Conservation (phyloP, 2,888 invertebrate genomes). For the Ceramica pisi region DNA sequence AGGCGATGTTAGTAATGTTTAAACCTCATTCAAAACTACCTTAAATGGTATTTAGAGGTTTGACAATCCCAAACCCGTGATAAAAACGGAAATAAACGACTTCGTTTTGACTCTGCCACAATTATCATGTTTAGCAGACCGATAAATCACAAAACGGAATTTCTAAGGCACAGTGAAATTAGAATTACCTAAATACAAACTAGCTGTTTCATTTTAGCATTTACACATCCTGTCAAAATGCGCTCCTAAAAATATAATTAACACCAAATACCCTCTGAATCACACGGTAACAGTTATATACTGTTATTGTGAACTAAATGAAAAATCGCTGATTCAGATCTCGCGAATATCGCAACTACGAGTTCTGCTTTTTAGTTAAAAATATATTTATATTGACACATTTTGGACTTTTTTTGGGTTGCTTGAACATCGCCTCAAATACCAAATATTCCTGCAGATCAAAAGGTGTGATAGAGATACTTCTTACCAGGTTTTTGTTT, state of each 20-base stretch:
- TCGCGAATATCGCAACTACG: constrained; percentile 4
- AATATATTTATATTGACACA: constrained; percentile 36
- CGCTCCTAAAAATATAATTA: constrained; percentile 1
- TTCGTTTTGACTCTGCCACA: background rate
- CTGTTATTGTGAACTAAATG: background rate
- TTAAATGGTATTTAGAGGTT: background rate
- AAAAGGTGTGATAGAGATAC: background rate
- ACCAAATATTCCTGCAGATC: background rate
- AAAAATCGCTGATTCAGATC: constrained; percentile 23
- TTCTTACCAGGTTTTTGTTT: background rate
- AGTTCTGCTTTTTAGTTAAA: constrained; percentile 11
- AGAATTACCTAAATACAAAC: background rate
- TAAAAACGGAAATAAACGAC: background rate
- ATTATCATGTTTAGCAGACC: constrained; percentile 26
- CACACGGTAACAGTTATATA: background rate
- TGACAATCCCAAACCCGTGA: background rate
- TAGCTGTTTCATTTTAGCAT: background rate
- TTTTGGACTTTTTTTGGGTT: background rate
- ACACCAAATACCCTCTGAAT: background rate
- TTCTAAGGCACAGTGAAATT: background rate
- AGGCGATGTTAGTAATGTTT: too few relatives aligned
- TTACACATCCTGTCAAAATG: background rate
- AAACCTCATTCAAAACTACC: background rate
- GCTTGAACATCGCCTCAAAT: constrained; percentile 3
- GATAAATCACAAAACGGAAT: background rate